Base-by-base conservation (phyloP, 2,797 vertebrate genomes). In the Odontamblyopus rebecca region DNA sequence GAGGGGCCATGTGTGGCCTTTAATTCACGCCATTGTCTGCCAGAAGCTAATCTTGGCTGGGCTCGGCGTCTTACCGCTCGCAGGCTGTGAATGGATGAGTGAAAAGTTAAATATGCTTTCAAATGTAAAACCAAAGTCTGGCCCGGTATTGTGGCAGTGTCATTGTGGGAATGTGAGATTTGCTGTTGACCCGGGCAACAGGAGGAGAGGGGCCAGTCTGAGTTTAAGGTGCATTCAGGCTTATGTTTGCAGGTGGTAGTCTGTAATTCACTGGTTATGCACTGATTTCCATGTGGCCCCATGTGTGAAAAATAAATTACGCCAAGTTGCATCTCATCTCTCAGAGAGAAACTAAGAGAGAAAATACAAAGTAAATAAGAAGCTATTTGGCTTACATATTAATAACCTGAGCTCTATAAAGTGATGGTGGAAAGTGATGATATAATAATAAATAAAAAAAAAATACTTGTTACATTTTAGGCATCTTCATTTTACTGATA, bases 51-150 rank as follows among this genome's bases (percentile, higher is more conserved):
- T 94, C 93, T 94, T 86, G 83, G 87, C 88, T 81, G 74, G 91
- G 85, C 88, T 94, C 93, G 86, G 87, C 85, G 88, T 81, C 89
- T 92, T 90, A 89, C 82, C 72, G 82, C 91, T 91, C 84, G 72
- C 85, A 73, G 82, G 74, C 82, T 70, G 88, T 90, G 89, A 94
- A 93, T 90, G 88, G 86, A 80, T 81, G 91, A 93, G 84, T 85
- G 89, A 93, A 94, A 92, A 94, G 88, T 94, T 92, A 94, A 94
- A 94, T 91, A 90, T 89, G 88, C 93, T 95, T 96, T 93, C 90
- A 93, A 87, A 95, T 94, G 90, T 90, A 90, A 89, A 93, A 92
- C 78, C 70, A 78, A 81, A 75, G 90, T 75, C 85, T 63, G 83
- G 93, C 90, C 72, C 65, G 81, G 90, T 83, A 89, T 91, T 91